A percentile compares a stretch with the other conserved stretches of the same genome.
Evolutionary conservation across 2,888 invertebrate species (phyloP).

Genomic region (Actias luna): DNA sequence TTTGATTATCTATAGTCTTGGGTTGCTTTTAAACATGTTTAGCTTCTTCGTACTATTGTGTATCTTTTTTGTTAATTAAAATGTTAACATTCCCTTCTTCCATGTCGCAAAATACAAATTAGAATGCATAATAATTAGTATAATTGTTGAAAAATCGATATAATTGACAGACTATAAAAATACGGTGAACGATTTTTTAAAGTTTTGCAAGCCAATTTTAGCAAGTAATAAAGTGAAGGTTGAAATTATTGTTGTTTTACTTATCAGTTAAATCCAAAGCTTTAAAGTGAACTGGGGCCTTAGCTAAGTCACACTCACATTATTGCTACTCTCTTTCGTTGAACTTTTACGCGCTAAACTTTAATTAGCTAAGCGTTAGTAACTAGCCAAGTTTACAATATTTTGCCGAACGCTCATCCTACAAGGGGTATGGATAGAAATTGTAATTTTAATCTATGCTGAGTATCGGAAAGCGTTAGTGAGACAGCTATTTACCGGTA

Average conservation of each 20-base stretch:
- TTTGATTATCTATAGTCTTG: background rate
- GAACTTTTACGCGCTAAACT: no score
- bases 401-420: no score
- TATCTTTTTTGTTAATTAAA: constrained; percentile 4
- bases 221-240: constrained; percentile 14
- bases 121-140: constrained; percentile 3
- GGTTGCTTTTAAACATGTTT: background rate
- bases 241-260: constrained; percentile 2
- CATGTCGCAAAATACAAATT: background rate
- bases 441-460: no score
- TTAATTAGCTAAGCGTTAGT: no score
- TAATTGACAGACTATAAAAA: constrained; percentile 5
- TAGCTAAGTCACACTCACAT: no score
- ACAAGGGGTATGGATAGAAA: no score
- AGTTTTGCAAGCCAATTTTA: constrained; percentile 16
- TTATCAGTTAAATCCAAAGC: background rate
- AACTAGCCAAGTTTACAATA: no score
- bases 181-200: constrained; percentile 4
- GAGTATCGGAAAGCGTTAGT: no score
- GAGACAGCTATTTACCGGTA: no score
- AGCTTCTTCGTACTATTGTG: constrained; percentile 5
- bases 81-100: constrained; percentile 11
- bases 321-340: no score
- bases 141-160: background rate
- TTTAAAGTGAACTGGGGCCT: no score